These are phyloP conservation scores for Drosophila varians DNA, from an alignment of 1,140 invertebrate genomes.

Conservation along the genomic window DNA sequence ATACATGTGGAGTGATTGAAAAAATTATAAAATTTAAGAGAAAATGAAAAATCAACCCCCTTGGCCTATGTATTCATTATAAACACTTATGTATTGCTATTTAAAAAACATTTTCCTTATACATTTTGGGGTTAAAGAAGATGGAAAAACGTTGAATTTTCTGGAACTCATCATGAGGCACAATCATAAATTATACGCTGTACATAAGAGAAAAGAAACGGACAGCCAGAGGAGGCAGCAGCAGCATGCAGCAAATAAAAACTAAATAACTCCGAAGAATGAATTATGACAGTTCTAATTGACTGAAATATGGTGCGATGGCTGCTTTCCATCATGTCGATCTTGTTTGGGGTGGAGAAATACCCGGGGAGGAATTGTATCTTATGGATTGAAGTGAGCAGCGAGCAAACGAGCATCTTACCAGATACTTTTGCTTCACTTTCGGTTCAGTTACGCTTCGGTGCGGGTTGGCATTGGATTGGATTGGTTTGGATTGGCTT, in stretches of 20 bases:
- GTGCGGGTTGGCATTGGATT: constrained; percentile 46
- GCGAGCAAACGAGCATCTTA: constrained; percentile 51
- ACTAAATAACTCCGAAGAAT: constrained; percentile 82
- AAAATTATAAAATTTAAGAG: constrained; percentile 47
- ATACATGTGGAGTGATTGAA: too few species aligned
- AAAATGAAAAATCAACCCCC: background rate
- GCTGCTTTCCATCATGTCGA: constrained; percentile 76
- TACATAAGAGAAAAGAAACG: constrained; percentile 23
- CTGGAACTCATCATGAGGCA: constrained; percentile 81
- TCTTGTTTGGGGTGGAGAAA: constrained; percentile 28
- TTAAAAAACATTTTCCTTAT: constrained; percentile 37
- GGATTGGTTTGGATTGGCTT: constrained; percentile 48
- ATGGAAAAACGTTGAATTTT: constrained; percentile 77
- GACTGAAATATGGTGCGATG: constrained; percentile 83
- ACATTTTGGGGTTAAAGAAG: constrained; percentile 38
- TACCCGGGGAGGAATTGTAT: constrained; percentile 3
- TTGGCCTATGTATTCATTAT: background rate
- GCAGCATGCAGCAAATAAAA: constrained; percentile 26
- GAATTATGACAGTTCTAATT: constrained; percentile 84
- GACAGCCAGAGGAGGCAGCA: constrained; percentile 15
- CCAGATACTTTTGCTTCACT: constrained; percentile 74
- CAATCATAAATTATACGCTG: constrained; percentile 69
- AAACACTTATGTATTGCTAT: constrained; percentile 21
- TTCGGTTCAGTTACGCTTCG: constrained; percentile 59
- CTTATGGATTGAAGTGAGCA: constrained; percentile 52